Base-by-base conservation (phyloP, 2,797 vertebrate genomes). In the Aeoliscus strigatus region DNA sequence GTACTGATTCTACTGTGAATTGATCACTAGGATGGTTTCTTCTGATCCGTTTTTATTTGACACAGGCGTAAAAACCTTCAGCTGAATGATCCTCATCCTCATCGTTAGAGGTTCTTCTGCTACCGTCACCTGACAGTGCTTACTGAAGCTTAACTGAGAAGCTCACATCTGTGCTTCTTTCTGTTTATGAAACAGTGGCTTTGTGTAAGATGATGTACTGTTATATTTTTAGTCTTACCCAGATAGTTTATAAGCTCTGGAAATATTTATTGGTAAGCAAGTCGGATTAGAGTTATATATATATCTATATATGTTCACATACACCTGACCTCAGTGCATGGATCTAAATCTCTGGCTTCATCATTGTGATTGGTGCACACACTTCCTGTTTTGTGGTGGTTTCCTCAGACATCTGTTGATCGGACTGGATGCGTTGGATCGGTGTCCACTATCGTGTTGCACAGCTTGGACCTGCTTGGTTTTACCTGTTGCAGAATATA, bases 321-420 rank as follows among this genome's bases (percentile, higher is more conserved):
- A 8, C 45, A 6, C 55, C 53, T 80, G 76, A 81, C 68, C 65
- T 66, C 55, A 29, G 35, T 11, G 6, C 39, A 34, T 31, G 33
- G 25, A 48, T 49, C 36, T 2, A 42, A 24, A 43, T 57, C 43
- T 44, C 35, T 33, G 60, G 28, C 38, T 46, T 17, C 43, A 45
- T 14, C n/a, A 21, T 4, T 3, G 13, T 11, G 13, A 67, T 54
- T 62, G 56, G 52, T 66, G 38, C 12, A 38, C 32, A 13, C 51
- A 10, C 60, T 78, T 85, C 82, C 80, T 82, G 70, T 73, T 70
- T 57, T 64, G 40, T 70, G 50, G 60, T 51, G 73, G 82, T 78
- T 86, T 88, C 85, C 85, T 87, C n/a, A n/a, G n/a, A n/a, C n/a
- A n/a, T n/a, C n/a, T n/a, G n/a, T n/a, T n/a, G n/a, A n/a, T n/a